Evolutionary conservation across 2,888 invertebrate species (phyloP), one percentile per base, ranked within the genome.

Genomic region (Oxytorus armatus): DNA sequence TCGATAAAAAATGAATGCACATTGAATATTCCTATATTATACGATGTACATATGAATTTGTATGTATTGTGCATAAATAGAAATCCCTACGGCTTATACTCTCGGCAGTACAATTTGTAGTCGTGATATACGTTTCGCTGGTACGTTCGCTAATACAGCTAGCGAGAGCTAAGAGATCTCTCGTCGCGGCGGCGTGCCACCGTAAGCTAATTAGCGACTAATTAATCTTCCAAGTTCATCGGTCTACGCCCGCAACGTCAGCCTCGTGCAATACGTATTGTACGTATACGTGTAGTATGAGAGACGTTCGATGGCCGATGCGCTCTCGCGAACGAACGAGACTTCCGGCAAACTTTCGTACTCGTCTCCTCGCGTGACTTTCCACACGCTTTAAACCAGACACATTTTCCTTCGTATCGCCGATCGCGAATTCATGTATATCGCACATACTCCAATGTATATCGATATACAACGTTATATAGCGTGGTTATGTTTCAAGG

Each of bases 201-300:
- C 63, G 76, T 74, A 74, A 49, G 77, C 77, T 80, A 84, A 82
- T 83, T 83, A 82, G 83, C 74, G 53, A 76, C 78, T 79, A 83
- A 83, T 84, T 81, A 79, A 81, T 83, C 70, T 72, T 74, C 59
- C 82, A 77, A 79, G 81, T 79, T 76, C 75, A 77, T 75, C 77
- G 80, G 72, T 79, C 76, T 76, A 66, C 79, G 66, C 65, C 66
- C 66, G 70, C 29, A 69, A 44, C 68, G 51, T 53, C 55, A 44
- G 68, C 66, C 47, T 25, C 23, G 72, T 42, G 68, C 44, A 29
- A 65, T 47, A 51, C 47, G 65, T 75, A 65, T 69, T 51, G 25
- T 21, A 42, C 14, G 16, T 55, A 33, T 57, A 39, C 14, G 14
- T 14, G 14, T 14, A n/a, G 10, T 33, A 57, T 44, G 18, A 42